Percentiles rank a stretch among this genome's conserved stretches.
These are phyloP conservation scores for Mixornis gularis DNA, from an alignment of 2,113 vertebrate genomes.

Conservation along the genomic window DNA sequence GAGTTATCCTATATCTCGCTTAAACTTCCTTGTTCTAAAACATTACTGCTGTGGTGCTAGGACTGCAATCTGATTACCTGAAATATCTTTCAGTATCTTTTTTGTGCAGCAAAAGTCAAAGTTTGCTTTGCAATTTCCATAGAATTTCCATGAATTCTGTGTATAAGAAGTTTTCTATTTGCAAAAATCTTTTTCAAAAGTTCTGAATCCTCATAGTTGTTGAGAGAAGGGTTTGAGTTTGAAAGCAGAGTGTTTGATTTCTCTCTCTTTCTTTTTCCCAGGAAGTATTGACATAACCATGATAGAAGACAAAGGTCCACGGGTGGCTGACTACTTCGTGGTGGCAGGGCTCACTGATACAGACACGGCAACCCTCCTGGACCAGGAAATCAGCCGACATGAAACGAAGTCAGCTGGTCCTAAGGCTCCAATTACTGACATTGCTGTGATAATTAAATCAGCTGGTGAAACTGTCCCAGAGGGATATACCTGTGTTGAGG, in stretches of 20 bases:
- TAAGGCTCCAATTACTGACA: slow-evolving; percentile 92
- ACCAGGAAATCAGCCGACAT: slow-evolving; percentile 85
- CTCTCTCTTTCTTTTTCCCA: slow-evolving; percentile 19
- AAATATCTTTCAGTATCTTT: background rate
- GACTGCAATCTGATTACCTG: background rate
- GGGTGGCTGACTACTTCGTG: slow-evolving; percentile 97
- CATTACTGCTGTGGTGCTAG: background rate
- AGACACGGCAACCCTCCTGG: slow-evolving; percentile 85
- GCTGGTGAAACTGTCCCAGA: slow-evolving; percentile 91
- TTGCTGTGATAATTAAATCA: slow-evolving; percentile 92
- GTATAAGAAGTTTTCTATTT: background rate
- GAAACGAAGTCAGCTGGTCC: slow-evolving; percentile 88
- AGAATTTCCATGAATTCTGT: background rate
- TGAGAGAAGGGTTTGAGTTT: background rate
- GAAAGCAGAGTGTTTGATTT: slow-evolving; percentile 1
- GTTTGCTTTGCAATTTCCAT: background rate
- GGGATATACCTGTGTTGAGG: slow-evolving; percentile 93
- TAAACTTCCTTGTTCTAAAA: background rate
- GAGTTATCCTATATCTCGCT: background rate
- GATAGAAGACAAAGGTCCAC: slow-evolving; percentile 95
- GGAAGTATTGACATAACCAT: slow-evolving; percentile 75
- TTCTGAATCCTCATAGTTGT: background rate
- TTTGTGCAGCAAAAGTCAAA: background rate
- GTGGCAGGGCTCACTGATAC: slow-evolving; percentile 94
- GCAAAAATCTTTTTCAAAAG: background rate